Evolutionary conservation across 2,888 invertebrate genomes (phyloP).

Genomic region (Lamellibrachia columna): DNA sequence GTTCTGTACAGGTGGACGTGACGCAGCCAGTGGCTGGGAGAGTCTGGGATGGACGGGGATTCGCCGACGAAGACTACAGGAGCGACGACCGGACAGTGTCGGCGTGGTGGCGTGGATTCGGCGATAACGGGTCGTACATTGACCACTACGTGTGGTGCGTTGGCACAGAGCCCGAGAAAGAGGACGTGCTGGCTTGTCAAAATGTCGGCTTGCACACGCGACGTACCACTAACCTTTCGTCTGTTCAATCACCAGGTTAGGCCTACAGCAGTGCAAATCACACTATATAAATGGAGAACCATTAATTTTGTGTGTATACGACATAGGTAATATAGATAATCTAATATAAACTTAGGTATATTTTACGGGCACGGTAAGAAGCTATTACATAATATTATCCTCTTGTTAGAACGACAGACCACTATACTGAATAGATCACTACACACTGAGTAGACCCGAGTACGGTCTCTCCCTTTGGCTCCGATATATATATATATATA

Average conservation of each 20-base stretch:
- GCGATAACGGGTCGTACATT: constrained; percentile 22
- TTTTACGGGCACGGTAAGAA: background rate
- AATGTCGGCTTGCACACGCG: background rate
- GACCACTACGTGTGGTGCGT: constrained; percentile 23
- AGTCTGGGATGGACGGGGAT: background rate
- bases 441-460: too few species aligned
- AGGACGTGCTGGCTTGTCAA: background rate
- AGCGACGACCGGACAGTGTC: background rate
- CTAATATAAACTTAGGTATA: background rate
- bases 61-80: background rate
- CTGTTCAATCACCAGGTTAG: background rate
- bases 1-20: background rate
- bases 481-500: too few species aligned
- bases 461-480: too few species aligned
- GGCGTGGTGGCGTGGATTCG: constrained; percentile 22
- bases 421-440: too few species aligned
- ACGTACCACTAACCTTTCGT: background rate
- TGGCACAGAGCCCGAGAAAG: background rate
- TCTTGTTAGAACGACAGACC: too few species aligned
- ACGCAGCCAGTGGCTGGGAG: background rate
- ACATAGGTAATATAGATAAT: background rate
- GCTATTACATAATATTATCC: too few species aligned
- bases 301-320: background rate
- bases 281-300: background rate
- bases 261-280: background rate